Evolutionary conservation across 2,113 vertebrate species (phyloP).

Genomic region (Brachypteracias leptosomus): DNA sequence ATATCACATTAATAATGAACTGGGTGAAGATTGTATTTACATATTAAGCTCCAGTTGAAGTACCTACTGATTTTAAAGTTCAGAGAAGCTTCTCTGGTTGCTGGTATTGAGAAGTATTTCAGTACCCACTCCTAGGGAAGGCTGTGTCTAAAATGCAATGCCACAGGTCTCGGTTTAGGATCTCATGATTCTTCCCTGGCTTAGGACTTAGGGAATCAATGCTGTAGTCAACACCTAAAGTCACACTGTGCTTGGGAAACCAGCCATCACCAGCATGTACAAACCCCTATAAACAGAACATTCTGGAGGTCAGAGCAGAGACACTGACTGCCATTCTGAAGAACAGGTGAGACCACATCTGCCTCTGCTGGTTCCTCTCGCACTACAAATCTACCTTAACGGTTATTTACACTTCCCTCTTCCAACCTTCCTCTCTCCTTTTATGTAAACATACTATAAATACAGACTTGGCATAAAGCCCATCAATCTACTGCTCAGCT

Average conservation of each 20-base stretch:
- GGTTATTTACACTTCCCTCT: constrained; percentile 40
- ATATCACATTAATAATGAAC: background rate
- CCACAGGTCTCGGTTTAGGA: background rate
- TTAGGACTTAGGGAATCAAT: background rate
- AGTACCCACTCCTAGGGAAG: background rate
- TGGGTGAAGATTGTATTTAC: background rate
- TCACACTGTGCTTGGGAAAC: background rate
- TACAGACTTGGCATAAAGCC: constrained; percentile 31
- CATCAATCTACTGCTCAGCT: constrained; percentile 17
- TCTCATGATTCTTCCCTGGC: background rate
- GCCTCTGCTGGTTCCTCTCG: background rate
- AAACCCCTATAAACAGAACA: background rate
- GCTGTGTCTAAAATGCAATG: background rate
- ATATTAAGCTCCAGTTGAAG: background rate
- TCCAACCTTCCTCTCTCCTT: constrained; percentile 26
- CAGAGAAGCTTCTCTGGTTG: background rate
- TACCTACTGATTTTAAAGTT: background rate
- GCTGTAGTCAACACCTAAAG: background rate
- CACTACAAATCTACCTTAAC: background rate
- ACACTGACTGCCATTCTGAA: background rate
- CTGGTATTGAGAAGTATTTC: background rate
- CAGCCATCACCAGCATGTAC: background rate
- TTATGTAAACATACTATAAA: constrained; percentile 42
- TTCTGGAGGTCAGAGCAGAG: background rate
- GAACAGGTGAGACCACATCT: background rate